These are phyloP conservation scores for Iguana delicatissima DNA, from an alignment of 2,797 vertebrate species.

Conservation along the genomic window DNA sequence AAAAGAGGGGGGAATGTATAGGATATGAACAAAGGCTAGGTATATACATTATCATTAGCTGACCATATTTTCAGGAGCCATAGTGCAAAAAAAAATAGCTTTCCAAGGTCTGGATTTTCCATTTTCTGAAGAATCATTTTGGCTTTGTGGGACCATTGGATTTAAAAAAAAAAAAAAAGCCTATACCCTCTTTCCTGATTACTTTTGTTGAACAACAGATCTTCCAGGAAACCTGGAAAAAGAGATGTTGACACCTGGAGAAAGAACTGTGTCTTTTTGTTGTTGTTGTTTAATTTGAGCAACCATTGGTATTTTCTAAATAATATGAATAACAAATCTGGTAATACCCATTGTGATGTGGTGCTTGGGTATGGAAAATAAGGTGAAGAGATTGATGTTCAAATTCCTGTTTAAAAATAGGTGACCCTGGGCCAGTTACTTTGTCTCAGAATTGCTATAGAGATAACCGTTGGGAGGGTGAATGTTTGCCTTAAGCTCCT, in stretches of 20 bases:
- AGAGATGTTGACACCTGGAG: neutral
- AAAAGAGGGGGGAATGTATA: too few relatives aligned
- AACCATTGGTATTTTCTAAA: neutral
- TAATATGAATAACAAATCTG: too few relatives aligned
- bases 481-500: neutral
- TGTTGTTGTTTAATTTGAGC: neutral
- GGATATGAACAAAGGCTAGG: too few relatives aligned
- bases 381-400: neutral
- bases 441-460: neutral
- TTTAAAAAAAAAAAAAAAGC: too few relatives aligned
- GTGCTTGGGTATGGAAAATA: neutral
- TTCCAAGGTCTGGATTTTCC: neutral
- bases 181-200: neutral
- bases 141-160: neutral
- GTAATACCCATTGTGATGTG: neutral
- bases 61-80: too few relatives aligned
- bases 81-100: too few relatives aligned
- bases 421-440: neutral
- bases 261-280: neutral
- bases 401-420: neutral
- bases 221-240: neutral
- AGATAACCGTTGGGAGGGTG: neutral
- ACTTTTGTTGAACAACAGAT: neutral
- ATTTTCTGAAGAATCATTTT: neutral
- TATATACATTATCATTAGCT: too few relatives aligned